Conservation (phyloP, 2,888 invertebrate genomes). For the Ophion costatus region DNA sequence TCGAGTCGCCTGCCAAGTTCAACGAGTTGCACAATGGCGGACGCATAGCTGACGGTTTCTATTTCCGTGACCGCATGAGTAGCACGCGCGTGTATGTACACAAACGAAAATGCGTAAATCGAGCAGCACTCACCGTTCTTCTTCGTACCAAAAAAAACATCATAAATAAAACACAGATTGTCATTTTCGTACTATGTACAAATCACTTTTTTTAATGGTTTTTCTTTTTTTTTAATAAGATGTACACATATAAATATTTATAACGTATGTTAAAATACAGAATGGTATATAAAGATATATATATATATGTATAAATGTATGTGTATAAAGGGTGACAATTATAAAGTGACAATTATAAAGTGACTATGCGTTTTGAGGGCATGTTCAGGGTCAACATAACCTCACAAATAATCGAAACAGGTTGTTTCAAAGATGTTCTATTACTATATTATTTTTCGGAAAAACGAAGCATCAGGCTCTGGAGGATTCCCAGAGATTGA, state of each 20-base stretch:
- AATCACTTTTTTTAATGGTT: conserved; percentile 24
- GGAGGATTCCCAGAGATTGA: no score
- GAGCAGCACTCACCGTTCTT: neutral
- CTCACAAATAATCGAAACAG: no score
- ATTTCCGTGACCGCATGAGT: conserved; percentile 28
- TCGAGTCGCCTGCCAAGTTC: conserved; percentile 72
- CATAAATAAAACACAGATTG: neutral
- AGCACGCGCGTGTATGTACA: neutral
- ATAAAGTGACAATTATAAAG: neutral
- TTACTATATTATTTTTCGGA: no score
- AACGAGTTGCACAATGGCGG: conserved; percentile 59
- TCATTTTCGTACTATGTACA: conserved; percentile 47
- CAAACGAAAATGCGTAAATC: conserved; percentile 8
- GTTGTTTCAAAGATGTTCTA: no score
- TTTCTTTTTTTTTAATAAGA: conserved; percentile 53
- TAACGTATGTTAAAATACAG: conserved; percentile 71
- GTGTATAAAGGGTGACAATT: neutral
- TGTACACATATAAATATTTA: conserved; percentile 57
- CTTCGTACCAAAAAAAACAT: neutral
- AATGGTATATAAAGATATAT: conserved; percentile 61
- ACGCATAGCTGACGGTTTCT: conserved; percentile 34
- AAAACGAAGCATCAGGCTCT: no score
- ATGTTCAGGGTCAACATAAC: neutral
- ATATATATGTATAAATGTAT: conserved; percentile 33
- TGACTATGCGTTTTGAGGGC: neutral